Percentiles rank a stretch among this genome's conserved stretches.
phyloP scores from a whole-genome alignment of 2,888 invertebrate species.

The Alentia gelatinosa region DNA sequence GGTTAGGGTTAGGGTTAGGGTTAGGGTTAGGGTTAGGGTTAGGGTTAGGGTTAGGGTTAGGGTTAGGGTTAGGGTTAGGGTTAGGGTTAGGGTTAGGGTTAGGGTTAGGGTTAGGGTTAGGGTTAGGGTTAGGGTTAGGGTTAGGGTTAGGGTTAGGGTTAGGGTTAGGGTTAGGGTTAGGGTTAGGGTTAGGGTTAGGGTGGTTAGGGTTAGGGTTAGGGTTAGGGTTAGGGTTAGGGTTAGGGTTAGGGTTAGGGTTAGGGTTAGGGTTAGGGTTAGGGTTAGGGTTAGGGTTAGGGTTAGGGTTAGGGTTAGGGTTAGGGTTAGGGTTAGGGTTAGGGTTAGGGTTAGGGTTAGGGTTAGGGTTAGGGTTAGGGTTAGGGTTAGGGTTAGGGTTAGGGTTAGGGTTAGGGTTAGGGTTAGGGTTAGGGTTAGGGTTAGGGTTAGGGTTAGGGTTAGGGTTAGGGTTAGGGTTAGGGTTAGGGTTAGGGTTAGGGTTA shows the following conservation, averaged over 20 bases:
- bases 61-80: constrained; percentile 60
- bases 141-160: constrained; percentile 51
- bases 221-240: constrained; percentile 36
- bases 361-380: constrained; percentile 49
- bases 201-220: too few relatives aligned
- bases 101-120: constrained; percentile 40
- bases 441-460: constrained; percentile 56
- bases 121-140: constrained; percentile 37
- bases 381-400: constrained; percentile 55
- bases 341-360: constrained; percentile 43
- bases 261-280: constrained; percentile 60
- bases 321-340: constrained; percentile 60
- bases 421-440: constrained; percentile 52
- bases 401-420: constrained; percentile 54
- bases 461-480: constrained; percentile 64
- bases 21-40: constrained; percentile 58
- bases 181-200: constrained; percentile 57
- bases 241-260: constrained; percentile 61
- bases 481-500: constrained; percentile 64
- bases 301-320: constrained; percentile 37
- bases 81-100: constrained; percentile 29
- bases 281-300: constrained; percentile 57
- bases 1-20: constrained; percentile 61
- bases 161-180: constrained; percentile 54
- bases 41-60: constrained; percentile 54